These are phyloP conservation scores for Grantiella picta DNA, from an alignment of 2,113 vertebrate species.

Conservation along the genomic window DNA sequence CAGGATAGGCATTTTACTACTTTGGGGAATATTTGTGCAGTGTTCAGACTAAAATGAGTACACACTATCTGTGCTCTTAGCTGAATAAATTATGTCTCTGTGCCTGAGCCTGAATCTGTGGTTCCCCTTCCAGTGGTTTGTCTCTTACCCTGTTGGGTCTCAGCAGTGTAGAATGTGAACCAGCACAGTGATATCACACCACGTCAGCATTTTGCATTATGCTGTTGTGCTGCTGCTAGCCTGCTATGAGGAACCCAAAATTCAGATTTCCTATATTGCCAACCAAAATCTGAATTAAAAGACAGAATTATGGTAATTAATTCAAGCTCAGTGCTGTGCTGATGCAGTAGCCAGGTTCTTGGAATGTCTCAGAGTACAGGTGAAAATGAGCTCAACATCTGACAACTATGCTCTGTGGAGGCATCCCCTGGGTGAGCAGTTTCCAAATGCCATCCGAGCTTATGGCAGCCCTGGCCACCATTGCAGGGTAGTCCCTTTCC, in stretches of 20 bases:
- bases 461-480: background rate
- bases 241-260: background rate
- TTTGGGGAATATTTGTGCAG: background rate
- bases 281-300: background rate
- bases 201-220: background rate
- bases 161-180: background rate
- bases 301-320: background rate
- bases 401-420: background rate
- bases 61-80: accelerated
- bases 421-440: background rate
- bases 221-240: background rate
- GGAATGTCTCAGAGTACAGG: background rate
- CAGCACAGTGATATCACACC: background rate
- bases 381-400: background rate
- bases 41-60: background rate
- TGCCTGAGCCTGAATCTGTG: background rate
- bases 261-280: background rate
- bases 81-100: background rate
- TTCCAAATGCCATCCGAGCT: background rate
- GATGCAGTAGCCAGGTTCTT: background rate
- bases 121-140: background rate
- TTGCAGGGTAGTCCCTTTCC: background rate
- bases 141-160: background rate
- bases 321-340: background rate
- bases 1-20: background rate